A percentile compares a stretch with the other conserved stretches of the same genome.
Evolutionary conservation across 2,888 invertebrate species (phyloP).

Genomic region (Nebria salina): DNA sequence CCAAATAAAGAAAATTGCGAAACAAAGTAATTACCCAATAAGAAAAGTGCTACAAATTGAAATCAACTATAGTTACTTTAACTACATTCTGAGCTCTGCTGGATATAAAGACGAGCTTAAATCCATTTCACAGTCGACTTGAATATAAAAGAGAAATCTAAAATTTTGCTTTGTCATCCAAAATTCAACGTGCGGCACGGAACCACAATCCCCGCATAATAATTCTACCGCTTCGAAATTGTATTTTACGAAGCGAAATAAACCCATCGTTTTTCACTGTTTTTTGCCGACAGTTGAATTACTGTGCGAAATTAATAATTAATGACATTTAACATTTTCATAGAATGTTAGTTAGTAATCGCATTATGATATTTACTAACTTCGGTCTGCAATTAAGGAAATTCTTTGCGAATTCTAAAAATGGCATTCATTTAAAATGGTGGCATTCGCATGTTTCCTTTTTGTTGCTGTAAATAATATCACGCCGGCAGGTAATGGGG

Average conservation of each 20-base stretch:
- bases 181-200: slow-evolving; percentile 28
- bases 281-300: background rate
- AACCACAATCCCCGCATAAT: background rate
- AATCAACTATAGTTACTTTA: background rate
- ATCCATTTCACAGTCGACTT: slow-evolving; percentile 44
- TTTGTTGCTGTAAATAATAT: too few species aligned
- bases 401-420: too few species aligned
- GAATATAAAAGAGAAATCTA: slow-evolving; percentile 39
- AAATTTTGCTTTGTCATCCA: slow-evolving; percentile 42
- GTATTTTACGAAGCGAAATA: background rate
- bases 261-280: background rate
- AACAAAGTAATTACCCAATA: background rate
- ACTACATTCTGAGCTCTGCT: background rate
- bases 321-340: background rate
- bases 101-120: slow-evolving; percentile 29
- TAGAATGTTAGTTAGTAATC: background rate
- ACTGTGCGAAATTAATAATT: background rate
- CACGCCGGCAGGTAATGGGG: too few species aligned
- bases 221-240: background rate
- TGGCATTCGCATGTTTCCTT: too few species aligned
- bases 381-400: background rate
- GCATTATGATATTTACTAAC: background rate
- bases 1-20: too few species aligned
- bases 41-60: background rate
- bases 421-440: too few species aligned